Base-by-base conservation (phyloP, 2,888 invertebrate species). In the Melipona bicolor region DNA sequence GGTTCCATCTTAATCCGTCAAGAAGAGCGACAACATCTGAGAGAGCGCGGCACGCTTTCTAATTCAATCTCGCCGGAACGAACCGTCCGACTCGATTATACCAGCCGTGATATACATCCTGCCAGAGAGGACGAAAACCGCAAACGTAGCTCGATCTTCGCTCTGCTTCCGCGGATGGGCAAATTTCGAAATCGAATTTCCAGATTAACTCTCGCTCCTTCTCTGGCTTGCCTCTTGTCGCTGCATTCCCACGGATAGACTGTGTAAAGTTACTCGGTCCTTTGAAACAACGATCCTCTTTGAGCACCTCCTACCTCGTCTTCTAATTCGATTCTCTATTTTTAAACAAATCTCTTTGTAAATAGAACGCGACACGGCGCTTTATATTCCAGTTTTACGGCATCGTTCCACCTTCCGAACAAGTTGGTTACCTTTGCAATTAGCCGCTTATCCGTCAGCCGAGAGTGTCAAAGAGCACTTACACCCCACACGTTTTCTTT, bases 1-100 rank as follows among this genome's bases (percentile, higher is more conserved):
- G 70, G 83, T 85, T 85, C 85, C 79, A 82, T 87, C 88, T 89
- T 88, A 90, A 91, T 91, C 90, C 89, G 87, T 91, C 91, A 90
- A 81, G 88, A 84, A 82, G 75, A 84, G 82, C 86, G 87, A 85
- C 88, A 85, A 84, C 80, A 87, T 81, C 83, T 71, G 82, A 80
- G 82, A 80, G 83, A 82, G 72, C 82, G 75, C 68, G 68, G 72
- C 64, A 49, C 68, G 79, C 78, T 82, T 73, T 87, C 82, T 82
- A 86, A 87, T 87, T 87, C 86, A 87, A 87, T 87, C 73, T 56
- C 61, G 52, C 54, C 43, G 61, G 75, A 49, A 62, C 71, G 70
- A 65, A 54, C 56, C 68, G 67, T 76, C 83, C 80, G 77, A 70
- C 74, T 85, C 79, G 79, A 77, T 79, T 83, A 83, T 75, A 76